phyloP scores from a whole-genome alignment of 2,797 vertebrate species.

The Danio jaintianensis region DNA sequence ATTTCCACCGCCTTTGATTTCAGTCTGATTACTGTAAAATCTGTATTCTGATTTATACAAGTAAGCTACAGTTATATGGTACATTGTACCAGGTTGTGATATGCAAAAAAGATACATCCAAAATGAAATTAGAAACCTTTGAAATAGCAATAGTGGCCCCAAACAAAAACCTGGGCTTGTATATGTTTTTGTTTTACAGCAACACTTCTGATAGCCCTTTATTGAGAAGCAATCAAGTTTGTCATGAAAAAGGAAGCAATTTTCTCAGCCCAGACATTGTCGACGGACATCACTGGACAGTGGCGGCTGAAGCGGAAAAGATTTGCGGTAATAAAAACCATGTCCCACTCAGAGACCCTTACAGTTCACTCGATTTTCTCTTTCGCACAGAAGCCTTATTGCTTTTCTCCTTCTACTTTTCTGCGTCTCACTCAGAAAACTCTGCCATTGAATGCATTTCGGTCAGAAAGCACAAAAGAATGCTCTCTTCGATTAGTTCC shows the following conservation, averaged over 20 bases:
- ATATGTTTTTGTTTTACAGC: conserved; percentile 49
- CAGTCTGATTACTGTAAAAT: no score
- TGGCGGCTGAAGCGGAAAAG: conserved; percentile 56
- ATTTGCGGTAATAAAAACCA: conserved; percentile 60
- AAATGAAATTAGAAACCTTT: no score
- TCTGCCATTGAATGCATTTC: conserved; percentile 39
- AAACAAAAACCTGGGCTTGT: conserved; percentile 10
- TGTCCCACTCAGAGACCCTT: conserved; percentile 57
- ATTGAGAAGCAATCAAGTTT: conserved; percentile 58
- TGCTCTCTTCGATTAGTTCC: conserved; percentile 34
- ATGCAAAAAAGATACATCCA: no score
- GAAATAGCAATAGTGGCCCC: not conserved
- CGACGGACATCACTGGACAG: conserved; percentile 59
- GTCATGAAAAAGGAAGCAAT: conserved; percentile 62
- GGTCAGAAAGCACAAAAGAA: conserved; percentile 29
- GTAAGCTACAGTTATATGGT: no score
- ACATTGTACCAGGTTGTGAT: no score
- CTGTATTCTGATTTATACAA: no score
- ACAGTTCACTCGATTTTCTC: conserved; percentile 56
- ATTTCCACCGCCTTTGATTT: no score
- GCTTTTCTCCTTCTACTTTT: conserved; percentile 34
- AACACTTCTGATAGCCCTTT: conserved; percentile 55
- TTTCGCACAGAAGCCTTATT: conserved; percentile 54
- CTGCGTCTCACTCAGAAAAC: conserved; percentile 31
- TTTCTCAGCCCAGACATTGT: conserved; percentile 56